These are phyloP conservation scores for Danio choprae DNA, from an alignment of 2,797 vertebrate species.

Conservation along the genomic window DNA sequence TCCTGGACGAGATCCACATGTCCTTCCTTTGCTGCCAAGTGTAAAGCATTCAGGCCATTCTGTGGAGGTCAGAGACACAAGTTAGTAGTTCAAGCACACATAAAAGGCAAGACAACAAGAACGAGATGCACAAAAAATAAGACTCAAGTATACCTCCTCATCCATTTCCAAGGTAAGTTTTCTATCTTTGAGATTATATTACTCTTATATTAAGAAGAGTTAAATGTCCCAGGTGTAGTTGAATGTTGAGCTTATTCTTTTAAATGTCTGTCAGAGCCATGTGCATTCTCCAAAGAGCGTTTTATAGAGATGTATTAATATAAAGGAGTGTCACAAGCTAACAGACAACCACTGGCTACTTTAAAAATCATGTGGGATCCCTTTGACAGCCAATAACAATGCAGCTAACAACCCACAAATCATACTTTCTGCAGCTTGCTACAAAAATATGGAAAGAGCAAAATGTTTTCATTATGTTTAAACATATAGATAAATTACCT, in stretches of 20 bases:
- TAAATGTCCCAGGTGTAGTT: slow-evolving; percentile 57
- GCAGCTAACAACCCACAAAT: background rate
- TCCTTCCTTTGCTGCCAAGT: slow-evolving; percentile 97
- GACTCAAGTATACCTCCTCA: slow-evolving; percentile 38
- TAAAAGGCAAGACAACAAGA: background rate
- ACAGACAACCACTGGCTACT: background rate
- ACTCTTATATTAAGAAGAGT: slow-evolving; percentile 25
- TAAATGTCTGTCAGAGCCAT: slow-evolving; percentile 51
- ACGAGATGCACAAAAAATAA: background rate
- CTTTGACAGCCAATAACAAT: background rate
- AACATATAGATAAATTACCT: background rate
- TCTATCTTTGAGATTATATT: slow-evolving; percentile 8
- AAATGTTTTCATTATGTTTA: background rate
- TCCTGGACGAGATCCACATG: slow-evolving; percentile 95
- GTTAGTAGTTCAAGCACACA: background rate
- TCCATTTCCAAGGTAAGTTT: slow-evolving; percentile 27
- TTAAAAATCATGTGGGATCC: background rate
- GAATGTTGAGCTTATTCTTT: slow-evolving; percentile 51
- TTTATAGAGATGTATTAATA: slow-evolving; percentile 64
- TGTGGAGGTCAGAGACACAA: slow-evolving; percentile 64
- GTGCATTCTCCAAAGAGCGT: slow-evolving; percentile 39
- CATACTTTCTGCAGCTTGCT: background rate
- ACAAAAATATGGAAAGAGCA: background rate
- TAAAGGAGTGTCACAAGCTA: slow-evolving; percentile 22
- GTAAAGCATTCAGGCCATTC: slow-evolving; percentile 98